These are phyloP conservation scores for Embidobia sp. DNA, from an alignment of 2,888 invertebrate genomes.

Conservation along the genomic window DNA sequence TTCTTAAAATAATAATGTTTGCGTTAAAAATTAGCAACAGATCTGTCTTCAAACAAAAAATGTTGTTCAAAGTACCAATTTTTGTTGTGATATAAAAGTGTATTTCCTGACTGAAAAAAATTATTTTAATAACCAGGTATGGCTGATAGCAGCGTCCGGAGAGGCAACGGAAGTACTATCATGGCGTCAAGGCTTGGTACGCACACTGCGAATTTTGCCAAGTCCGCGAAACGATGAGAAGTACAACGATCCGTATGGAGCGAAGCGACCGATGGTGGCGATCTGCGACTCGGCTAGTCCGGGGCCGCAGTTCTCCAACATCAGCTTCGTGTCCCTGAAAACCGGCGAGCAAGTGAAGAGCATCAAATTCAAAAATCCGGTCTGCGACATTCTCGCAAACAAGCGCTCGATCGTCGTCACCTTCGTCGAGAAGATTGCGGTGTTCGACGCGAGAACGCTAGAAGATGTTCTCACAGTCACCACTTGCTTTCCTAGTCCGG, in stretches of 20 bases:
- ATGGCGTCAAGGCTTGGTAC: conserved; percentile 95
- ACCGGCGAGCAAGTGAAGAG: conserved; percentile 92
- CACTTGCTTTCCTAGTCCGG: conserved; percentile 94
- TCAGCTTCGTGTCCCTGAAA: conserved; percentile 92
- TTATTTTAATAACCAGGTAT: conserved; percentile 85
- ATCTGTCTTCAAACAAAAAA: too few relatives aligned
- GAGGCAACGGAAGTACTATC: conserved; percentile 97
- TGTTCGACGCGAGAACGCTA: conserved; percentile 93
- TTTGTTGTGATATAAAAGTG: too few relatives aligned
- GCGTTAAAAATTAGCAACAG: too few relatives aligned
- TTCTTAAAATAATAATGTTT: too few relatives aligned
- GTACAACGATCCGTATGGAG: conserved; percentile 87
- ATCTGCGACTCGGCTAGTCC: conserved; percentile 93
- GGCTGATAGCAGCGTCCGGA: conserved; percentile 93
- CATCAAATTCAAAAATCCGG: conserved; percentile 95
- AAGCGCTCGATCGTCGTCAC: conserved; percentile 93
- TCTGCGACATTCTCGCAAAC: conserved; percentile 94
- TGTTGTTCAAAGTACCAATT: too few relatives aligned
- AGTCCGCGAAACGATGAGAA: conserved; percentile 85
- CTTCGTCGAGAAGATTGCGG: conserved; percentile 94
- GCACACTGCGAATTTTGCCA: conserved; percentile 91
- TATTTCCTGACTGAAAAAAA: not conserved
- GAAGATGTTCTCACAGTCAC: conserved; percentile 94
- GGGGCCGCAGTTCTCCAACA: conserved; percentile 89
- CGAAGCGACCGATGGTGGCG: conserved; percentile 94